Evolutionary conservation across 2,797 vertebrate species (phyloP), one percentile per base, ranked within the genome.

Genomic region (Paedocypris micromegethes): DNA sequence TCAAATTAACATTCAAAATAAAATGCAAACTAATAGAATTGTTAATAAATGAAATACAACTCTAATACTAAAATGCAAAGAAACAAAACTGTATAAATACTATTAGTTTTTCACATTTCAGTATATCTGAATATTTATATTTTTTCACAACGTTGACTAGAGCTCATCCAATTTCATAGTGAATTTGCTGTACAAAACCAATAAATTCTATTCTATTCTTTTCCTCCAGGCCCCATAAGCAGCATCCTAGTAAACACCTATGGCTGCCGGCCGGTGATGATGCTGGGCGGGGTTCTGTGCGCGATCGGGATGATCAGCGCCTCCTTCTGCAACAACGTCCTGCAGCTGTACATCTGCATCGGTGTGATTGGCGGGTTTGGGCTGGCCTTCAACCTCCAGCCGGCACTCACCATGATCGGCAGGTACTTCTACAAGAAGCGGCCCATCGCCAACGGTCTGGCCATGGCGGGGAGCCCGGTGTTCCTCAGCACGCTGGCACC

Each of bases 381-480:
- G 44, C 88, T 98, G 69, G 95, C 96, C 53, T 97, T 98, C 83
- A 98, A 98, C 85, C 89, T 98, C 64, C 96, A 98, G 77, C 96
- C 96, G 5, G 91, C 96, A 0, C 84, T 98, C 76, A 98, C 96
- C 0, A 98, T 98, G 89, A 93, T 98, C 23, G 96, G 96, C 61
- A 96, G 83, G 85, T 98, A 98, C 80, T 98, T 98, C 83, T 92
- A 66, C 43, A 92, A 90, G 86, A 97, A 93, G 73, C 91, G 96
- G 5, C 96, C 96, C 6, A 88, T 98, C 50, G 96, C 96, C 8
- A 98, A 94, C 46, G 96, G 96, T 7, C 74, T 97, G 9, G 93
- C 96, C 3, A 98, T 98, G 96, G 93, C 96, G 4, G 96, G 96
- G 70, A 98, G 96, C 79, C 96, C 96, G 0, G 96, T 98, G 60